Evolutionary conservation across 2,888 invertebrate genomes (phyloP).

Genomic region (Linnaemya tessellans): DNA sequence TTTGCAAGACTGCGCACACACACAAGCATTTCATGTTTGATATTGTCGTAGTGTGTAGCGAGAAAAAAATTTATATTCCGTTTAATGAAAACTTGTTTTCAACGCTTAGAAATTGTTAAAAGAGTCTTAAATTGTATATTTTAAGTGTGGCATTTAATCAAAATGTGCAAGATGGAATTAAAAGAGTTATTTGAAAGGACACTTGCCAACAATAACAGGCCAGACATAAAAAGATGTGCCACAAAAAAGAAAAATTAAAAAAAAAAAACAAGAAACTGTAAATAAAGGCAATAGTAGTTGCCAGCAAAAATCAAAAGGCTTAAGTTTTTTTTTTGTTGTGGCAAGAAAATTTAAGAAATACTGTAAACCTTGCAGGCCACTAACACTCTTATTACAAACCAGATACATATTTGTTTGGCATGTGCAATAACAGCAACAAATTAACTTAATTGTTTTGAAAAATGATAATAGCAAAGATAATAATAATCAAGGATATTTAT

Average conservation of each 20-base stretch:
- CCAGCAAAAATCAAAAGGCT: no score
- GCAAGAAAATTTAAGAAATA: not conserved
- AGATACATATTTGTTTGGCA: conserved; percentile 26
- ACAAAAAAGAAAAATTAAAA: no score
- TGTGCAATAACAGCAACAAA: conserved; percentile 1
- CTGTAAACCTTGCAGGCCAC: not conserved
- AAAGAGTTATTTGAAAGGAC: conserved; percentile 5
- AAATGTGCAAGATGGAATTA: not conserved
- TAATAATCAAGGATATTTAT: conserved; percentile 47
- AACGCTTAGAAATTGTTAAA: conserved; percentile 55
- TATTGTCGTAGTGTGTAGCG: conserved; percentile 10
- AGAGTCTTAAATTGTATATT: conserved; percentile 58
- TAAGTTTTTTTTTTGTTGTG: not conserved
- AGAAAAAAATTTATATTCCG: conserved; percentile 20
- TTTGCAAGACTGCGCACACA: conserved; percentile 18
- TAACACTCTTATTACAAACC: not conserved
- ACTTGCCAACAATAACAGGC: not conserved
- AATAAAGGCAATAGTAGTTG: conserved; percentile 1
- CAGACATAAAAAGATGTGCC: conserved; percentile 37
- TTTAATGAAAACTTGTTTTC: conserved; percentile 61
- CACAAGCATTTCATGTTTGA: not conserved
- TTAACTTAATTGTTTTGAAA: not conserved
- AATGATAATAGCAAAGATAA: not conserved
- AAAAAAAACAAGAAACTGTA: no score
- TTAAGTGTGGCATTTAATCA: conserved; percentile 42